These are phyloP conservation scores for Drosophila gunungcola DNA, from an alignment of 1,140 invertebrate genomes.

Conservation along the genomic window DNA sequence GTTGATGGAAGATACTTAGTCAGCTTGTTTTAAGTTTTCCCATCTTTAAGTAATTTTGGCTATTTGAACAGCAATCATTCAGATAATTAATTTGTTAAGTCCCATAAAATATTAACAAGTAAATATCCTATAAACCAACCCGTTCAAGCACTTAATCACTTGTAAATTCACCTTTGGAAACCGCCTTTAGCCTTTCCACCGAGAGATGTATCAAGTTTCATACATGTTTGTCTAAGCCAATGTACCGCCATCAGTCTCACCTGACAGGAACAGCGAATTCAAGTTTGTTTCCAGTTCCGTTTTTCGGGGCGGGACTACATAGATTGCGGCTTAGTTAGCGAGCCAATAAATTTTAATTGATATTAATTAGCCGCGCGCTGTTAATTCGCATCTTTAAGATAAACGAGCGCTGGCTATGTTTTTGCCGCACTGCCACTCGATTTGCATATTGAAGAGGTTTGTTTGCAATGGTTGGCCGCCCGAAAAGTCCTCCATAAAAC, in stretches of 20 bases:
- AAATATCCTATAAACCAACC: background rate
- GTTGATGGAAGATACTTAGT: too few relatives aligned
- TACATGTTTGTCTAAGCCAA: conserved; percentile 3
- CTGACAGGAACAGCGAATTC: conserved; percentile 24
- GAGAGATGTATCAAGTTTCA: conserved; percentile 6
- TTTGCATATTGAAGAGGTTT: conserved; percentile 53
- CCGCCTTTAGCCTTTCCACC: background rate
- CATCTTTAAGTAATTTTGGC: too few relatives aligned
- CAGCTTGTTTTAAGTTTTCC: too few relatives aligned
- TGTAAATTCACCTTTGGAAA: background rate
- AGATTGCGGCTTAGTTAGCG: conserved; percentile 40
- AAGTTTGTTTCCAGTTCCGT: conserved; percentile 40
- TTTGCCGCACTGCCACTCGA: conserved; percentile 31
- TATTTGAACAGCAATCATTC: too few relatives aligned
- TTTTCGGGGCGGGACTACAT: conserved; percentile 19
- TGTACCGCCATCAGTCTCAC: conserved; percentile 21
- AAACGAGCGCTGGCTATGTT: conserved; percentile 35
- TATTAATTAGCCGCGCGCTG: conserved; percentile 62
- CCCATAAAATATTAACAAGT: too few relatives aligned
- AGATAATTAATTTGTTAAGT: too few relatives aligned
- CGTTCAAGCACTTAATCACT: background rate
- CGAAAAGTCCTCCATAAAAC: conserved; percentile 13
- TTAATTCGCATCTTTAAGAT: conserved; percentile 54
- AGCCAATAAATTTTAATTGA: conserved; percentile 60
- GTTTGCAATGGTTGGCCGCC: conserved; percentile 1